Base-by-base conservation (phyloP, 2,888 invertebrate genomes). In the Bugula neritina region DNA sequence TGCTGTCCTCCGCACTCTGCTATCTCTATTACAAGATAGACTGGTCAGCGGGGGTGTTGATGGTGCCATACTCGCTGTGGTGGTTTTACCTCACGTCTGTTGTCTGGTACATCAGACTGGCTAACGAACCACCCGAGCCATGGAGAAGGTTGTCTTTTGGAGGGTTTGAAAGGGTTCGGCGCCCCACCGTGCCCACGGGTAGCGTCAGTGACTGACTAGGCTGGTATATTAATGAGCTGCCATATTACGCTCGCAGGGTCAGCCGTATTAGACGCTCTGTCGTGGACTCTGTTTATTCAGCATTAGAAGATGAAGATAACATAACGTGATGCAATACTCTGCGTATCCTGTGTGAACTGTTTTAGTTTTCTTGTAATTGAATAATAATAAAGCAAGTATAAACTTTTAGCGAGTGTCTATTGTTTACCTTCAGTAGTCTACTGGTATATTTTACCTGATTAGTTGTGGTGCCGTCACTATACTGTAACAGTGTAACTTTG, bases 61-160 rank as follows among this genome's bases (percentile, higher is more conserved):
- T 63, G 3, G 21, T 63, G 5, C 63, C 63, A 10, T 63, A 63
- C n/a, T 31, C 63, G 3, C 29, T 63, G 34, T 63, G 63, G 63
- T 63, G 63, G 63, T 63, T 13, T 31, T 63, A 63, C 34, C 63
- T 63, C 63, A 63, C 63, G 31, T 31, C 63, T 34, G 63, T 63
- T 31, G 63, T 63, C 13, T 63, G 63, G 63, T 63, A 63, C n/a
- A 31, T 63, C 27, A 63, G 34, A 2, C 63, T 63, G 31, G 27
- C 27, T 31, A 63, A 63, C 31, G 63, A 63, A 10, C 63, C 63
- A 34, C 63, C 63, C 34, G 63, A 63, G n/a, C 63, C 63, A 27
- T 63, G 63, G 63, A 25, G 63, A 3, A 63, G 63, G n/a, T 31
- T 63, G 29, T 63, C 63, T 10, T 63, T 63, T 63, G 63, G 63